Evolutionary conservation across 2,888 invertebrate genomes (phyloP), one percentile per base, ranked within the genome.

Genomic region (Sepiola atlantica): DNA sequence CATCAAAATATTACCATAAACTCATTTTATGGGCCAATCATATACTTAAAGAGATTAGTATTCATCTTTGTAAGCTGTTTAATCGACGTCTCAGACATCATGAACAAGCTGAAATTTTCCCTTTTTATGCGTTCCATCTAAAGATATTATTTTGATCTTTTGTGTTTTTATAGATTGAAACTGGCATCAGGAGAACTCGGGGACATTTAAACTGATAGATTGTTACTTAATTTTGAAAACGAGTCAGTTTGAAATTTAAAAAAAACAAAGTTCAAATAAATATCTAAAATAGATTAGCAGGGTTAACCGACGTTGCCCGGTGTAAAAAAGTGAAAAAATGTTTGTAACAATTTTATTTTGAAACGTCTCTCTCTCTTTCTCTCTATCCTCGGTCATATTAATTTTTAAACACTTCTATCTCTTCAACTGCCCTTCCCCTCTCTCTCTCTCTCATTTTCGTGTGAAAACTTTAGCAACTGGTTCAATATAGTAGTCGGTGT

Each of bases 41-140:
- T 32, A 77, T 77, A 77, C 32, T 77, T 77, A 77, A n/a, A 32
- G 32, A 77, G 77, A 77, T 77, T 77, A n/a, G n/a, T 77, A 77
- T n/a, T 32, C 77, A n/a, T 77, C 77, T 77, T 77, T 77, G n/a
- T 77, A 77, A 77, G 77, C 77, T 77, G 77, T 77, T n/a, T 77
- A 77, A 77, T 77, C 77, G n/a, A 77, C 77, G 12, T 77, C 77
- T 32, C 77, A 77, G 77, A 77, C 77, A 32, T 77, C 77, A 77
- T 14, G 77, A 77, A 18, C n/a, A 77, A 77, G n/a, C 77, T 32
- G 28, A 28, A 77, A 16, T 77, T 77, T n/a, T 77, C 77, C n/a
- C n/a, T 77, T 77, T n/a, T 32, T 32, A 32, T n/a, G 77, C n/a
- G n/a, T 18, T 16, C 77, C 12, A 77, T 77, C n/a, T 18, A 32